Conservation (phyloP, 2,888 invertebrate species). For the Synanthedon tipuliformis region DNA sequence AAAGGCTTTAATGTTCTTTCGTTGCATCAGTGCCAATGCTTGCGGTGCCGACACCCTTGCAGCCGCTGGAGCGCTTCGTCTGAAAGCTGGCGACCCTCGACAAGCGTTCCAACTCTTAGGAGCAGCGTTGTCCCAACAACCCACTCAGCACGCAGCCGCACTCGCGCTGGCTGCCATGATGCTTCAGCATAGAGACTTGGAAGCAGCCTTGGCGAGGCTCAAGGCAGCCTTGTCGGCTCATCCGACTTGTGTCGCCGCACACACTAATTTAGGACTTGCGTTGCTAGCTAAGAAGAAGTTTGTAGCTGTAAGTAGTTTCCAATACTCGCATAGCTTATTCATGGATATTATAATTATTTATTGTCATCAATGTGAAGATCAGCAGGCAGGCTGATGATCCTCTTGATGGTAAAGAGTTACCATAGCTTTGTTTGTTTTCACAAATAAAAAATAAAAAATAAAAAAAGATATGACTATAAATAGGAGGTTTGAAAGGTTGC, state of each 20-base stretch:
- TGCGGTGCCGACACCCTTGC: conserved; percentile 65
- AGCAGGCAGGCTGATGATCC: too few relatives aligned
- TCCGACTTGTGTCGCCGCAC: conserved; percentile 55
- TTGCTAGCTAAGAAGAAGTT: conserved; percentile 54
- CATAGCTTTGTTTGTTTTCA: too few relatives aligned
- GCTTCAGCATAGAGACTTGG: conserved; percentile 60
- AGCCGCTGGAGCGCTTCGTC: conserved; percentile 59
- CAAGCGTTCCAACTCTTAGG: conserved; percentile 67
- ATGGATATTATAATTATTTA: too few relatives aligned
- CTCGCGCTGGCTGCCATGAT: conserved; percentile 65
- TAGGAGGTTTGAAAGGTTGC: too few relatives aligned
- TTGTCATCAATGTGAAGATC: too few relatives aligned
- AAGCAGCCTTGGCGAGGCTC: conserved; percentile 57
- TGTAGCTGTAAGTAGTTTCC: conserved; percentile 38
- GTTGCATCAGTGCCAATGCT: conserved; percentile 26
- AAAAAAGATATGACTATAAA: too few relatives aligned
- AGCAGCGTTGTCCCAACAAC: conserved; percentile 60
- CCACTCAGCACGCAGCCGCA: conserved; percentile 58
- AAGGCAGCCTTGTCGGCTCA: conserved; percentile 58
- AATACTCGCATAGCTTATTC: too few relatives aligned
- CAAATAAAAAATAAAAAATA: too few relatives aligned
- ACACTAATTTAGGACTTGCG: conserved; percentile 51
- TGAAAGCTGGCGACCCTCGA: conserved; percentile 59
- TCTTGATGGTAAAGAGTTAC: too few relatives aligned
- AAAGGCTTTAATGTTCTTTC: too few relatives aligned